phyloP scores from a whole-genome alignment of 2,888 invertebrate genomes.

The Argynnis bischoffii region DNA sequence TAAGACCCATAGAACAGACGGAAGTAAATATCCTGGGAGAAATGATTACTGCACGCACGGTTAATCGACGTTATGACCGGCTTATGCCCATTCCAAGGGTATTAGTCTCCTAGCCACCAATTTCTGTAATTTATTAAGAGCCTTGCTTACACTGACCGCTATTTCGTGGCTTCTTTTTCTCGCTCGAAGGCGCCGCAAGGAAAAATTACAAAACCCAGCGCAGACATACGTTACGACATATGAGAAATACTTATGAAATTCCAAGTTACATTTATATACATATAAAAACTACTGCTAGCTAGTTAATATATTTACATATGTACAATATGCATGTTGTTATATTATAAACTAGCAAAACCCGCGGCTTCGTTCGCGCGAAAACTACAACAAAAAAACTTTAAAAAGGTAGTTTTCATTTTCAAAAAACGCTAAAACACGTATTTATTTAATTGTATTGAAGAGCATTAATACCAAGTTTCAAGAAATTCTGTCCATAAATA shows the following conservation, averaged over 20 bases:
- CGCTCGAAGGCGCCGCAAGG: conserved; percentile 59
- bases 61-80: conserved; percentile 75
- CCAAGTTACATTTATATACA: too few species aligned
- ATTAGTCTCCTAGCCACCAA: conserved; percentile 77
- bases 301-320: too few species aligned
- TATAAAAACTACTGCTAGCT: too few species aligned
- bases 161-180: conserved; percentile 72
- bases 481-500: too few species aligned
- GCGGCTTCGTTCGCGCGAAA: too few species aligned
- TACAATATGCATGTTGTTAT: too few species aligned
- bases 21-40: conserved; percentile 77
- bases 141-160: conserved; percentile 64
- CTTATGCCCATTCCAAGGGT: conserved; percentile 77
- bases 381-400: too few species aligned
- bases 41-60: conserved; percentile 78
- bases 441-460: too few species aligned
- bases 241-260: background rate
- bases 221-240: conserved; percentile 27
- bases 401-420: too few species aligned
- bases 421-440: too few species aligned
- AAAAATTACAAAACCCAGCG: conserved; percentile 63
- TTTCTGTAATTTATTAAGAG: conserved; percentile 81
- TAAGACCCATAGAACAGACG: conserved; percentile 70
- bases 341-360: too few species aligned
- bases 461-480: too few species aligned